Percentiles rank a stretch among this genome's conserved stretches.
Evolutionary conservation across 2,888 invertebrate genomes (phyloP).

Genomic region (Pecten maximus): DNA sequence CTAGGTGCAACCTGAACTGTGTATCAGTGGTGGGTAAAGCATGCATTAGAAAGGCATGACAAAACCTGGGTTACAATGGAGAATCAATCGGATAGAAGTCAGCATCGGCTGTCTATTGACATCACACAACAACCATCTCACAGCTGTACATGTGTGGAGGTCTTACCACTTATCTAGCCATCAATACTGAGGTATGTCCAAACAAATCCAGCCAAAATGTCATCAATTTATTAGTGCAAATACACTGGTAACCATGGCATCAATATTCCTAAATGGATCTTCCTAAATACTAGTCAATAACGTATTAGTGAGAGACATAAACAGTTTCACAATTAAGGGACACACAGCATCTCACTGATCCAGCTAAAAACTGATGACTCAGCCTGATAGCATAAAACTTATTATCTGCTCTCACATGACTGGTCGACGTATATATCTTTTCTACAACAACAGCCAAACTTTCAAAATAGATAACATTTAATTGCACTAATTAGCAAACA

Average conservation of each 20-base stretch:
- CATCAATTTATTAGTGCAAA: constrained; percentile 20
- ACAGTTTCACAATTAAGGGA: constrained; percentile 4
- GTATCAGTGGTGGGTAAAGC: not conserved
- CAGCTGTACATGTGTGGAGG: too few species aligned
- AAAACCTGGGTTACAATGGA: not conserved
- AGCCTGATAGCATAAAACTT: not conserved
- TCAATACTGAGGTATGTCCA: not conserved
- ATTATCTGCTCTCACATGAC: not conserved
- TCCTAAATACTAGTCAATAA: not conserved
- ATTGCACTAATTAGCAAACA: too few species aligned
- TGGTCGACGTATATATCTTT: not conserved
- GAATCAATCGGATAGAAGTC: not conserved
- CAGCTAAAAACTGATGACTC: not conserved
- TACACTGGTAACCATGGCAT: not conserved
- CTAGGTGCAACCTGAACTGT: too few species aligned
- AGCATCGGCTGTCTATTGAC: too few species aligned
- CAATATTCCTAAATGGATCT: constrained; percentile 2
- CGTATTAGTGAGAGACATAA: not conserved
- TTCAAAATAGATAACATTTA: too few species aligned
- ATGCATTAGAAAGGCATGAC: not conserved
- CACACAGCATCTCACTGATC: not conserved
- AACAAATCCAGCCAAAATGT: constrained; percentile 2
- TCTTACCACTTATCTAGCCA: not conserved
- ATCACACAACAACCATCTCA: not conserved
- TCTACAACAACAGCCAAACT: not conserved